Conservation (phyloP, 2,888 invertebrate species). For the Andrena bicolor region DNA sequence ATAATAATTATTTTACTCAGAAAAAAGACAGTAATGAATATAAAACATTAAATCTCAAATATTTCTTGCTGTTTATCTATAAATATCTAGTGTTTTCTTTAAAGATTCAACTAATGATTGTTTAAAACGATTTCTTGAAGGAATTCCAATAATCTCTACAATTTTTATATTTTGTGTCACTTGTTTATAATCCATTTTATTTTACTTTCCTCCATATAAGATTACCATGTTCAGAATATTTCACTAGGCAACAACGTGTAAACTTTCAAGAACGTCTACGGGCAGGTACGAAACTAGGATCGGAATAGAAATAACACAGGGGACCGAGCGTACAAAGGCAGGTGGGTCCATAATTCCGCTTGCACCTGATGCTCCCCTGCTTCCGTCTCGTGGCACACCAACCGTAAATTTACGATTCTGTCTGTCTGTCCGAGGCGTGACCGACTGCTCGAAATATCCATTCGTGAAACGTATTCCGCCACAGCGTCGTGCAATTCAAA, state of each 20-base stretch:
- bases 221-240: not conserved
- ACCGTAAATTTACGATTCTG: constrained; percentile 77
- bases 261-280: constrained; percentile 15
- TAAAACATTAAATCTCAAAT: too few relatives aligned
- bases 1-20: too few relatives aligned
- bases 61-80: too few relatives aligned
- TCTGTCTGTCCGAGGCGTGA: constrained; percentile 65
- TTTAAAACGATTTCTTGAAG: too few relatives aligned
- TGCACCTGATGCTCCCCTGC: constrained; percentile 77
- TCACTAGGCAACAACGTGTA: not conserved
- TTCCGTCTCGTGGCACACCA: constrained; percentile 75
- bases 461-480: constrained; percentile 42
- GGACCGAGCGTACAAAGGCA: constrained; percentile 66
- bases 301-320: constrained; percentile 45
- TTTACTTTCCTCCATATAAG: not conserved
- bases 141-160: too few relatives aligned
- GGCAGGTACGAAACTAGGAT: constrained; percentile 22
- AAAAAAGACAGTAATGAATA: too few relatives aligned
- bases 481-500: constrained; percentile 52
- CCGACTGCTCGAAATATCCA: constrained; percentile 58
- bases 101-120: too few relatives aligned
- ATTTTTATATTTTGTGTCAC: too few relatives aligned
- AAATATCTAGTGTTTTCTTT: too few relatives aligned
- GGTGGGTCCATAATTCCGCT: constrained; percentile 73
- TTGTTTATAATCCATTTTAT: not conserved